Percentiles rank a stretch among this genome's conserved stretches.
Conservation (phyloP, 1,140 invertebrate species). For the Drosophila punjabiensis region DNA sequence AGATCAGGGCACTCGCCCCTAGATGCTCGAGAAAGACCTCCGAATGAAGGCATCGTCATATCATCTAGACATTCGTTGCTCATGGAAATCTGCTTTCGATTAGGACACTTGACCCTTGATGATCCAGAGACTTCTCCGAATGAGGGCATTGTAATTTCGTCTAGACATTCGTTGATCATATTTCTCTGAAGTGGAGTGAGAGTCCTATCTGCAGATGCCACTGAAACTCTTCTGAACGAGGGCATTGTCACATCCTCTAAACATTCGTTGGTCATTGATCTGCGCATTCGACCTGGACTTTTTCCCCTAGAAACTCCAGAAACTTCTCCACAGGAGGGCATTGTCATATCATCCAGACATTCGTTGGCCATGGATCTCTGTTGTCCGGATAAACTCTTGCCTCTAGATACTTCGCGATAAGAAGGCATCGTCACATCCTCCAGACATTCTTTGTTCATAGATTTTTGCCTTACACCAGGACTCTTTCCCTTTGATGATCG, state of each 20-base stretch:
- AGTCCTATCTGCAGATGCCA: no score
- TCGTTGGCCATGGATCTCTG: slow-evolving; percentile 8
- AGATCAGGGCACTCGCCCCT: background rate
- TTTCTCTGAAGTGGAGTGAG: no score
- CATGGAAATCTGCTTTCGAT: background rate
- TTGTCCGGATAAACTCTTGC: background rate
- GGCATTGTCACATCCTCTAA: slow-evolving; percentile 32
- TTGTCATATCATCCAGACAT: slow-evolving; percentile 18
- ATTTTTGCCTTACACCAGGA: no score
- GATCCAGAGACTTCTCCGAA: background rate
- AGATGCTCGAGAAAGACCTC: background rate
- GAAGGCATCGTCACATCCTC: slow-evolving; percentile 25
- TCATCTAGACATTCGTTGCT: slow-evolving; percentile 36
- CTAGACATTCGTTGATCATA: slow-evolving; percentile 6
- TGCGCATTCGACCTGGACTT: background rate
- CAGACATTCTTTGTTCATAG: slow-evolving; percentile 18
- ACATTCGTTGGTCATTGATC: slow-evolving; percentile 14
- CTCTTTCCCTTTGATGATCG: no score
- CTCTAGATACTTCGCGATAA: background rate
- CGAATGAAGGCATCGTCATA: slow-evolving; percentile 24
- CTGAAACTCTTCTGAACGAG: background rate
- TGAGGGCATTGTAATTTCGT: slow-evolving; percentile 10
- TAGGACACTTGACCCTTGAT: background rate
- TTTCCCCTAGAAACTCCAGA: background rate
- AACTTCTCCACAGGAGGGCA: background rate